A percentile compares a stretch with the other conserved stretches of the same genome.
These are phyloP conservation scores for Sebastes flavidus DNA, from an alignment of 2,797 vertebrate species.

Conservation along the genomic window DNA sequence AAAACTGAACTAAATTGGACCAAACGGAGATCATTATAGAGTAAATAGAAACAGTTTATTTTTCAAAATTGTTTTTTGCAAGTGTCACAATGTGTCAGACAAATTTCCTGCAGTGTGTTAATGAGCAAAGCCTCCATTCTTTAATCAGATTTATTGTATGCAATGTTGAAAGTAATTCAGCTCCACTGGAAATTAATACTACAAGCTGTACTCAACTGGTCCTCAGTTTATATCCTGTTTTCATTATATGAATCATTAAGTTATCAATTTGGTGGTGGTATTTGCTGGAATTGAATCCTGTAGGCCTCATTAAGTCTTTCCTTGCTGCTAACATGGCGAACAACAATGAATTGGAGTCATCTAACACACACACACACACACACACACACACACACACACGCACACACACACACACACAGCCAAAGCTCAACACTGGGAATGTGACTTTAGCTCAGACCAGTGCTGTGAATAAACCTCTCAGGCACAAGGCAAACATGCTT, in stretches of 20 bases:
- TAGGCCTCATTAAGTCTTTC: conserved; percentile 61
- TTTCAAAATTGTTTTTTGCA: background rate
- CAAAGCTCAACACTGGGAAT: conserved; percentile 30
- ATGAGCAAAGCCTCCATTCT: conserved; percentile 9
- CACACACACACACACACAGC: no score
- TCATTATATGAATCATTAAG: conserved; percentile 75
- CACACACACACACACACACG: no score
- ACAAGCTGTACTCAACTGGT: conserved; percentile 46
- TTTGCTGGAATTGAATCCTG: conserved; percentile 64
- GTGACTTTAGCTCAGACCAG: conserved; percentile 22
- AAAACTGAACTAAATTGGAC: background rate
- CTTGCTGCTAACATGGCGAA: conserved; percentile 49
- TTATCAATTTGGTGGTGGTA: conserved; percentile 63
- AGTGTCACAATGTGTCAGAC: background rate
- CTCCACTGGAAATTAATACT: conserved; percentile 49
- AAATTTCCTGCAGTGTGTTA: conserved; percentile 7
- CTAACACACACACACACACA: background rate
- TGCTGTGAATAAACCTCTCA: conserved; percentile 52
- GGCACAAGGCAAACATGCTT: conserved; percentile 51
- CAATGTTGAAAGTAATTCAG: conserved; percentile 51
- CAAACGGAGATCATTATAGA: background rate
- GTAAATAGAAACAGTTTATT: background rate
- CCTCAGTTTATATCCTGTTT: conserved; percentile 61
- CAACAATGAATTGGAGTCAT: conserved; percentile 48
- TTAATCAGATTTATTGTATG: conserved; percentile 50